These are phyloP conservation scores for Polyommatus iphigenia DNA, from an alignment of 2,888 invertebrate genomes.

Conservation along the genomic window DNA sequence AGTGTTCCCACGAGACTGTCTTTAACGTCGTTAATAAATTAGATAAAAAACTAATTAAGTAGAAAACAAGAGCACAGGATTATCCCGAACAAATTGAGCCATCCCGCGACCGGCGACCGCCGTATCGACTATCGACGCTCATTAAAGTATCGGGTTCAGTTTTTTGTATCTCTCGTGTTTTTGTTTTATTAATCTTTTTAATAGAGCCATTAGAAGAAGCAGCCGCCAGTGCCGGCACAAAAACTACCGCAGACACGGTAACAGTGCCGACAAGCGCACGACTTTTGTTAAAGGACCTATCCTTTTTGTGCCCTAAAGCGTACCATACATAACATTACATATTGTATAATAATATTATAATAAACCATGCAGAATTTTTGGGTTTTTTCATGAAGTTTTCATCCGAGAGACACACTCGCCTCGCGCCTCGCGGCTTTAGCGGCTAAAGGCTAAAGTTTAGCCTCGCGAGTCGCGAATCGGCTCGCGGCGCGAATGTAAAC, in stretches of 20 bases:
- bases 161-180: slow-evolving; percentile 54
- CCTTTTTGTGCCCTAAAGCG: not conserved
- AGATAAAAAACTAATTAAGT: slow-evolving; percentile 11
- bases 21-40: slow-evolving; percentile 5
- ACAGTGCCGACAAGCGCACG: not conserved
- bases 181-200: slow-evolving; percentile 74
- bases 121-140: slow-evolving; percentile 55
- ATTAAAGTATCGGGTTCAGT: slow-evolving; percentile 70
- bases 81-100: slow-evolving; percentile 42
- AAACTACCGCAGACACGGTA: not conserved
- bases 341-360: too few relatives aligned
- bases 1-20: slow-evolving; percentile 10
- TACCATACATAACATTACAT: too few relatives aligned
- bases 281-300: not conserved
- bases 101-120: slow-evolving; percentile 41
- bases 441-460: too few relatives aligned
- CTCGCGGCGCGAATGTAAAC: too few relatives aligned
- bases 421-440: too few relatives aligned
- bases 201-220: slow-evolving; percentile 69
- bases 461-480: too few relatives aligned
- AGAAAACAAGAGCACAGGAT: not conserved
- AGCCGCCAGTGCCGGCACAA: slow-evolving; percentile 61
- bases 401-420: too few relatives aligned
- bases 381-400: too few relatives aligned
- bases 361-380: too few relatives aligned